A percentile compares a stretch with the other conserved stretches of the same genome.
These are phyloP conservation scores for Antrozous pallidus DNA, from an alignment of 2,797 vertebrate species.

Conservation along the genomic window DNA sequence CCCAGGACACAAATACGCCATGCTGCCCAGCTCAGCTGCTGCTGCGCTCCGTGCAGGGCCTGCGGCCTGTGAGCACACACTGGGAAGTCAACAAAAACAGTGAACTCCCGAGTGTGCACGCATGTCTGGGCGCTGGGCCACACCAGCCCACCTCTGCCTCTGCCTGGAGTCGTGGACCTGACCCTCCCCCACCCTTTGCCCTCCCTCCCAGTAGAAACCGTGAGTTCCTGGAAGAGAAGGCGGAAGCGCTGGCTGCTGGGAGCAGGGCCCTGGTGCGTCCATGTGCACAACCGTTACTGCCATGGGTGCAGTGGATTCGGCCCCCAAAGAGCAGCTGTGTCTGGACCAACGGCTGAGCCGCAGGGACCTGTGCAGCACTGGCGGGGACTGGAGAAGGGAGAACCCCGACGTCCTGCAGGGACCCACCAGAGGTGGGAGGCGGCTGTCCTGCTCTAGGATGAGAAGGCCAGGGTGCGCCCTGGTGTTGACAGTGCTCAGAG, in stretches of 20 bases:
- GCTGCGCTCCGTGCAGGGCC: background rate
- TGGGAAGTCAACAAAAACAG: no score
- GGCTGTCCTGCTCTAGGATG: background rate
- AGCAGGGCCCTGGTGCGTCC: background rate
- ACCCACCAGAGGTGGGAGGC: background rate
- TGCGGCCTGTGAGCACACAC: background rate
- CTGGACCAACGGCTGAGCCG: background rate
- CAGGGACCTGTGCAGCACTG: background rate
- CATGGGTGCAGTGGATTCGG: rapidly evolving
- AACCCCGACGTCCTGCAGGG: background rate
- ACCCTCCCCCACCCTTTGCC: background rate
- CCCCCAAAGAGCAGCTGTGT: background rate
- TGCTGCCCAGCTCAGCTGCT: background rate
- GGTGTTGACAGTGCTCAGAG: background rate
- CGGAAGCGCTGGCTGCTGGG: background rate
- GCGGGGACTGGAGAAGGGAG: background rate
- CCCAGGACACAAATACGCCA: background rate
- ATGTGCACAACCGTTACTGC: rapidly evolving
- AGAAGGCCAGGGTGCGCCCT: background rate
- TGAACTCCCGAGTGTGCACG: background rate
- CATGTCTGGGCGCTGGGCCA: rapidly evolving
- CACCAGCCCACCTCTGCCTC: background rate
- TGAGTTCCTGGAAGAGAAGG: background rate
- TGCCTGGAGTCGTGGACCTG: background rate
- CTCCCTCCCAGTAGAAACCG: background rate